A percentile compares a stretch with the other conserved stretches of the same genome.
Evolutionary conservation across 2,888 invertebrate genomes (phyloP).

Genomic region (Conchocele bisecta): DNA sequence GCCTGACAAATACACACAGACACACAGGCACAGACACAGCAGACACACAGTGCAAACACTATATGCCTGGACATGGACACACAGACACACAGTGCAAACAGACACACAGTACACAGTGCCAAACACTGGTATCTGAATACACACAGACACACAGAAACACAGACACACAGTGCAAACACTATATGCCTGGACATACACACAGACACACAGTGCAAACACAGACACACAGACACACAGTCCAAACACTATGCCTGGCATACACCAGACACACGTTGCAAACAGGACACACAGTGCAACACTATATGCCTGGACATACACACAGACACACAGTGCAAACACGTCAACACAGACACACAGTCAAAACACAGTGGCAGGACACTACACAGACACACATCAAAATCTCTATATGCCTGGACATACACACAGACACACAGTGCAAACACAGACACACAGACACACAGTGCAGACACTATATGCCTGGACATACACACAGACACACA

Average conservation of each 20-base stretch:
- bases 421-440: neutral
- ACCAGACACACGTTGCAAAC: neutral
- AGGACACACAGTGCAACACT: neutral
- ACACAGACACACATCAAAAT: neutral
- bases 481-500: no score
- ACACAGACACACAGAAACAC: neutral
- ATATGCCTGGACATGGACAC: no score
- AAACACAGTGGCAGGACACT: neutral
- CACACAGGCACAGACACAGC: neutral
- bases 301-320: neutral
- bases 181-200: neutral
- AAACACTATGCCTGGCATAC: no score
- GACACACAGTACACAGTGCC: neutral
- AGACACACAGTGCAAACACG: neutral
- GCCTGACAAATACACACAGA: neutral
- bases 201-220: neutral
- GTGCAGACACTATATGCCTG: neutral
- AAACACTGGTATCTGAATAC: no score
- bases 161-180: neutral
- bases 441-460: neutral
- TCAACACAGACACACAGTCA: neutral
- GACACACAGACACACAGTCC: neutral
- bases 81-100: neutral
- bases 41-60: neutral
- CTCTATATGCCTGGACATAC: neutral